Evolutionary conservation across 2,113 vertebrate species (phyloP), one percentile per base, ranked within the genome.

Genomic region (Syrrhaptes paradoxus): DNA sequence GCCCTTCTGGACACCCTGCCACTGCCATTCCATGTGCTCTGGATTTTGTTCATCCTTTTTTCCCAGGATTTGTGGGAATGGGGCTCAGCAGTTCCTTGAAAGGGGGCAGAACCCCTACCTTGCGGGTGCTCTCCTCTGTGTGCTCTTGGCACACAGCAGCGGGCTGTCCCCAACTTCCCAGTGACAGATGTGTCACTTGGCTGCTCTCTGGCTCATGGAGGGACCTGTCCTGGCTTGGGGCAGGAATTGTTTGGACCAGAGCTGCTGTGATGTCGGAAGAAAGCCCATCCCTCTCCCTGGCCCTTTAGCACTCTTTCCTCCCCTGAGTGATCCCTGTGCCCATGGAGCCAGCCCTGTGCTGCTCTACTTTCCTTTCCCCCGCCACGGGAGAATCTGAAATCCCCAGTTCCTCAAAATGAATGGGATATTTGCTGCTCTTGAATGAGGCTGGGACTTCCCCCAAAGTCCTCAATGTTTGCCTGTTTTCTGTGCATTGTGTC

Each of bases 381-480:
- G 10, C 26, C 5, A 13, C 10, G 28, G 18, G 21, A 72, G 6
- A 68, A 65, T 41, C 41, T 7, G 4, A 46, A 85, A 55, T 26
- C 28, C 31, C 51, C 19, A 0, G 1, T 71, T 26, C 15, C 3
- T 13, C 13, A 3, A 31, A 79, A 36, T 0, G 4, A 82, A 34
- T 5, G 5, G 85, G 77, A 4, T 74, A 7, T 45, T 43, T 31
- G 9, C 66, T 48, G 20, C 7, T 15, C 7, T 75, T 9, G 13
- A 10, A 1, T 7, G 41, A 61, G 25, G 36, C 26, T 57, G 66
- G 51, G 46, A 10, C 73, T 94, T 73, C 7, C 13, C 54, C 31
- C 7, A 6, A 45, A 34, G 25, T 9, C 51, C 31, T 32, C 1
- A 0, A 18, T 0, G 0, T 46, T 49, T 48, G 0, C 18, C 34